Base-by-base conservation (phyloP, 53 echinoderm and acorn worm species). In the Holothuria scabra region DNA sequence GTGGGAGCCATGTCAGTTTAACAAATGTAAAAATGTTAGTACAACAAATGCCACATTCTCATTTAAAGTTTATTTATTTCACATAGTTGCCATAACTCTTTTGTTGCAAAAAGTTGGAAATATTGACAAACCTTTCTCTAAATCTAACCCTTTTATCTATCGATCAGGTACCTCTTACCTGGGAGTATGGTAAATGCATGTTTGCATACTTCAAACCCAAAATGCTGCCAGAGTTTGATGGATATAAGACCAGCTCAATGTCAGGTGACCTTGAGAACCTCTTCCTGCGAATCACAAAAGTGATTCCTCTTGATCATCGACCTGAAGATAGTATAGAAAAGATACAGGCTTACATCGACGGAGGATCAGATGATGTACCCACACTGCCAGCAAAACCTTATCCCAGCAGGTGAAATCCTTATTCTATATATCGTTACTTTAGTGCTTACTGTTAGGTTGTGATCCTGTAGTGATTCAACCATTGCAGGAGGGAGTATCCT, bases 171-270 rank as follows among this genome's bases (percentile, higher is more conserved):
- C 90, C 86, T n/a, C 72, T 97, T 74, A 84, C 85, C 20, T 87
- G 90, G 79, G 85, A 86, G 19, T 83, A 91, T 64, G 89, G 92
- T 60, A 83, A 78, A 31, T 84, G 88, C 80, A 84, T 97, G 84
- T 97, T 97, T 32, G 88, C 92, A 44, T 92, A 94, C 80, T 97
- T 97, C 94, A 97, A 97, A 83, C 97, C 97, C 28, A 97, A 92
- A 72, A 55, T 86, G 25, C 67, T 97, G 4, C 97, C 97, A 59
- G 97, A 97, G 79, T 97, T 97, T 92, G 97, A 97, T 87, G 90
- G 92, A 79, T 97, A 97, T 87, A 97, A 97, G 86, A 90, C 97
- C 38, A 92, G 92, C 41, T 92, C 97, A 38, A 92, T 97, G 94
- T 94, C 97, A 18, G 83, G 85, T 22, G 97, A 97, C 69, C 85